phyloP scores from a whole-genome alignment of 30 jellyfish, hydroid and myxozoan genomes.

The Aurelia aurita region DNA sequence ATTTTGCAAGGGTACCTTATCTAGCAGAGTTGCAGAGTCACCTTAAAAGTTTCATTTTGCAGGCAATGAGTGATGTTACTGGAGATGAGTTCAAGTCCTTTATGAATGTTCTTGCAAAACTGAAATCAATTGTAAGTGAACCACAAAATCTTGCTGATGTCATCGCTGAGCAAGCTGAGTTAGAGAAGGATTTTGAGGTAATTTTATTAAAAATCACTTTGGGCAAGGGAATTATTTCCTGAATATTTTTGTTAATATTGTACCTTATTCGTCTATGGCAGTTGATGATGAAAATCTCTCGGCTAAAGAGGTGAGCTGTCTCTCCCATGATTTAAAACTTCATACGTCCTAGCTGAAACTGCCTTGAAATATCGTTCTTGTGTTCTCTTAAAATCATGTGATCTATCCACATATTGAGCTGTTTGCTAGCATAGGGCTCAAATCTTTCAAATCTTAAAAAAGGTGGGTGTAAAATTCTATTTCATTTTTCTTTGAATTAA shows the following conservation, averaged over 20 bases:
- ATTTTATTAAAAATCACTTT: not conserved
- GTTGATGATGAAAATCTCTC: conserved; percentile 85
- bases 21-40: too few relatives aligned
- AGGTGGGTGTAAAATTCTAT: too few relatives aligned
- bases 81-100: conserved; percentile 97
- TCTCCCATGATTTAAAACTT: conserved; percentile 14
- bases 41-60: not conserved
- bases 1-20: too few relatives aligned
- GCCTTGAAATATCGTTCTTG: not conserved
- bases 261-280: not conserved
- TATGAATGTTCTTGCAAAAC: conserved; percentile 82
- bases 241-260: not conserved
- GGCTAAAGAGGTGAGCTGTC: conserved; percentile 69
- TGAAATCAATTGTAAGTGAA: conserved; percentile 86
- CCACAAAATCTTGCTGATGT: conserved; percentile 98
- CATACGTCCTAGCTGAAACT: conserved; percentile 73
- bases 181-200: conserved; percentile 90
- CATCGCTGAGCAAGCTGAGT: conserved; percentile 96
- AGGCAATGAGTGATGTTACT: conserved; percentile 97
- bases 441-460: too few relatives aligned
- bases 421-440: too few relatives aligned
- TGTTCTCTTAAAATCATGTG: too few relatives aligned
- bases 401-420: too few relatives aligned
- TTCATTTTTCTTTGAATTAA: too few relatives aligned
- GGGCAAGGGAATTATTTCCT: not conserved